Base-by-base conservation (phyloP, 1,140 invertebrate genomes). In the Meloidogyne floridensis region DNA sequence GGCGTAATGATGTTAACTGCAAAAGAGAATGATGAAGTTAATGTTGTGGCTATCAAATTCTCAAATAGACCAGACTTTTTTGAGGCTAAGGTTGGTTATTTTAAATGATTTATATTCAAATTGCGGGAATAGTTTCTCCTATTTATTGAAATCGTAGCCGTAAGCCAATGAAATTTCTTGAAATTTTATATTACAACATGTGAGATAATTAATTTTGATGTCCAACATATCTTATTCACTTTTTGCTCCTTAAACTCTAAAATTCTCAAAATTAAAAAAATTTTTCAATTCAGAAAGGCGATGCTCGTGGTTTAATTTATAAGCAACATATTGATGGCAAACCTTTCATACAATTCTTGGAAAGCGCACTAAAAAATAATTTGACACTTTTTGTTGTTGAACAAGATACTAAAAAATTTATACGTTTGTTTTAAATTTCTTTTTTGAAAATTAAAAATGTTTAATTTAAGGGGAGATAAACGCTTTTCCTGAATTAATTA, bases 271-370 rank as follows among this genome's bases (percentile, higher is more conserved):
- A 47, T 47, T 47, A 47, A 32, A 32, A 32, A 56, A 56, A 15
- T n/a, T 7, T 6, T 65, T 65, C 2, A 65, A 65, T 65, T 65
- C 32, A 79, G 77, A 51, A 65, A 1, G 65, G 72, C 13, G 65
- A 77, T 32, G n/a, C 51, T 8, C 59, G 32, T 18, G 77, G 77
- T 51, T n/a, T 79, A 69, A 72, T 79, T 79, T 79, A 13, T 32
- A 32, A 32, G 32, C n/a, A 15, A 15, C 10, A 18, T 51, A 79
- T 79, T 53, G 77, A 79, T 47, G 18, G 6, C 20, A 71, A 32
- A 43, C 77, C 77, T 32, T 79, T 43, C 47, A 20, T 79, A 42
- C 8, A 71, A 65, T 79, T 79, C 20, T n/a, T 79, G 77, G 77
- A 79, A 10, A 32, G 18, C 3, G 77, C 65, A 42, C 6, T 79